Percentiles rank a stretch among this genome's conserved stretches.
These are phyloP conservation scores for Caenorhabditis sp. DNA, from an alignment of 2,888 invertebrate species.

Conservation along the genomic window DNA sequence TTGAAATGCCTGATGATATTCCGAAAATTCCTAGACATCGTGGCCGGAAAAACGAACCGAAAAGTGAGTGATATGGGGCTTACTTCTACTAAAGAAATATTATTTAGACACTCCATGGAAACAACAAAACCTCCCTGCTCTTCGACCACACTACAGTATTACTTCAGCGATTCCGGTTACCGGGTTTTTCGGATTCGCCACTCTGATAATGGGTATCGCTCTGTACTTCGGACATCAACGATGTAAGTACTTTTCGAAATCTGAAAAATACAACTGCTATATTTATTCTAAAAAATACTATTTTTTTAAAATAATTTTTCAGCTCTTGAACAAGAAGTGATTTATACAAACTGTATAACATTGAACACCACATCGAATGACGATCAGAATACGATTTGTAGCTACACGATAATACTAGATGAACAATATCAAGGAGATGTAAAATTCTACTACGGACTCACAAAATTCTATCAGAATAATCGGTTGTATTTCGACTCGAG, in stretches of 20 bases:
- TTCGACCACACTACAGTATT: constrained; percentile 49
- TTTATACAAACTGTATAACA: constrained; percentile 54
- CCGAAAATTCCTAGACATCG: constrained; percentile 45
- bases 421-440: constrained; percentile 76
- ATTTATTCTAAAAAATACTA: no score
- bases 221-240: constrained; percentile 38
- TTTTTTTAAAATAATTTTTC: no score
- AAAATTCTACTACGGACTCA: constrained; percentile 94
- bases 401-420: constrained; percentile 29
- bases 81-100: not conserved
- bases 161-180: constrained; percentile 44
- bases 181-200: constrained; percentile 25
- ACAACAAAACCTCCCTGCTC: constrained; percentile 53
- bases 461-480: constrained; percentile 98
- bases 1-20: constrained; percentile 52
- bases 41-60: constrained; percentile 45
- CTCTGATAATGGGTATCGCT: constrained; percentile 40
- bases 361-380: constrained; percentile 14
- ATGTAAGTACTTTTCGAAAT: constrained; percentile 32
- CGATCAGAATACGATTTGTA: constrained; percentile 16
- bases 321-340: constrained; percentile 41
- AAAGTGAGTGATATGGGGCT: constrained; percentile 22
- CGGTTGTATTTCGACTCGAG: constrained; percentile 93
- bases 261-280: no score
- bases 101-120: constrained; percentile 46